Percentiles rank a stretch among this genome's conserved stretches.
phyloP scores from a whole-genome alignment of 2,888 invertebrate genomes.

The Parapristionchus giblindavisi region DNA sequence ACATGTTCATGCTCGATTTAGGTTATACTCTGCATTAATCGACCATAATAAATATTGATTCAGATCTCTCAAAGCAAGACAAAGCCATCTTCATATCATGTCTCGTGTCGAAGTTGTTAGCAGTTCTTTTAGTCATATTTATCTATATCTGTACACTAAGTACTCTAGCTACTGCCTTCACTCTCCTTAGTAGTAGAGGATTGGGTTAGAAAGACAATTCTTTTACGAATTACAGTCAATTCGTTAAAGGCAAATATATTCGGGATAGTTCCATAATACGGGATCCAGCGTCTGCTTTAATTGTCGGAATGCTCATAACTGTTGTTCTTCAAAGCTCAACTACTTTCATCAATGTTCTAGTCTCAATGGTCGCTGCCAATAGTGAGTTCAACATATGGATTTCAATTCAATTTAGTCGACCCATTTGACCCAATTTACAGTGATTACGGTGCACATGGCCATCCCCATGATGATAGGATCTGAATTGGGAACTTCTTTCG shows the following conservation, averaged over 20 bases:
- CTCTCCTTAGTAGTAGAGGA: slow-evolving; percentile 61
- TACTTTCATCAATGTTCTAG: slow-evolving; percentile 59
- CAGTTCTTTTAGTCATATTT: slow-evolving; percentile 56
- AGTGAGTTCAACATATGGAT: slow-evolving; percentile 45
- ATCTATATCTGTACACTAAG: slow-evolving; percentile 61
- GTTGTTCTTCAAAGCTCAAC: slow-evolving; percentile 61
- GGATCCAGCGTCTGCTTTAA: slow-evolving; percentile 64
- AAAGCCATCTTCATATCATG: slow-evolving; percentile 40
- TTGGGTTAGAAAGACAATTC: slow-evolving; percentile 47
- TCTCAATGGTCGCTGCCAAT: slow-evolving; percentile 73
- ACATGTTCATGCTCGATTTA: background rate
- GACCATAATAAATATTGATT: slow-evolving; percentile 10
- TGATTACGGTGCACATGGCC: slow-evolving; percentile 71
- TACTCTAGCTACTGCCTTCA: slow-evolving; percentile 60
- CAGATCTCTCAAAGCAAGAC: slow-evolving; percentile 45
- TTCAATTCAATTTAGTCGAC: background rate
- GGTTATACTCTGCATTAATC: background rate
- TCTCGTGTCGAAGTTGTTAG: slow-evolving; percentile 37
- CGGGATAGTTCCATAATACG: slow-evolving; percentile 58
- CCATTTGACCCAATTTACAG: slow-evolving; percentile 47
- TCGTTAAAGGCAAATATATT: slow-evolving; percentile 60
- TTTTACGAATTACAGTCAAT: slow-evolving; percentile 16
- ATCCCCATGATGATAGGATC: slow-evolving; percentile 75
- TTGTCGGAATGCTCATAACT: slow-evolving; percentile 64
- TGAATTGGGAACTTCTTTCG: slow-evolving; percentile 75